Evolutionary conservation across 2,797 vertebrate genomes (phyloP), one percentile per base, ranked within the genome.

Genomic region (Poecile montanus): DNA sequence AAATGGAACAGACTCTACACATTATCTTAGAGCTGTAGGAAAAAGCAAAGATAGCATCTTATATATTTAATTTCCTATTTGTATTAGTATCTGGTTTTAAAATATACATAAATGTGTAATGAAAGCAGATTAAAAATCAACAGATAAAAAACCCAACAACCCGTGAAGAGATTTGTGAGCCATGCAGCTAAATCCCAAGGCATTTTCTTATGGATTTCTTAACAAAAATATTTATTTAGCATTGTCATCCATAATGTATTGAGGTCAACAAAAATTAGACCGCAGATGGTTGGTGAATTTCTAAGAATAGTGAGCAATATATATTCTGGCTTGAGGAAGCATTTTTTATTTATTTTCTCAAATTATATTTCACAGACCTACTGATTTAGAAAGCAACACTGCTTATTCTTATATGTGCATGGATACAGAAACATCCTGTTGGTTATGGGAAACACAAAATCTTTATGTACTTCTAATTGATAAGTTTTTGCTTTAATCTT

Each of bases 201-300:
- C 32, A 77, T 84, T 87, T 92, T 87, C 42, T 73, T 94, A 48
- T 51, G 17, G 8, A 45, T 92, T 91, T 87, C 30, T 68, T 87
- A 62, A 81, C 10, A 81, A 87, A 79, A 93, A 44, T 96, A 44
- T 94, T 91, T 89, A 60, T 75, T 34, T 86, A 89, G 13, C 51
- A 88, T 88, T 91, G 60, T 65, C 71, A 88, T 85, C 50, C 61
- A 80, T 80, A 91, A 88, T 76, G 29, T 79, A 92, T 89, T 88
- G 78, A 92, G 82, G 84, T 95, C 89, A 93, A 85, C 40, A 63
- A 89, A 95, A 95, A 90, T 62, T 91, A 90, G 75, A 87, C 42
- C 66, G 90, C 40, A 81, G 15, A 65, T 56, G 29, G 27, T 53
- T 73, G 5, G 16, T 74, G 56, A 51, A 84, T 89, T 95, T 83